These are phyloP conservation scores for Chrysolina oricalcia DNA, from an alignment of 2,888 invertebrate genomes.

Conservation along the genomic window DNA sequence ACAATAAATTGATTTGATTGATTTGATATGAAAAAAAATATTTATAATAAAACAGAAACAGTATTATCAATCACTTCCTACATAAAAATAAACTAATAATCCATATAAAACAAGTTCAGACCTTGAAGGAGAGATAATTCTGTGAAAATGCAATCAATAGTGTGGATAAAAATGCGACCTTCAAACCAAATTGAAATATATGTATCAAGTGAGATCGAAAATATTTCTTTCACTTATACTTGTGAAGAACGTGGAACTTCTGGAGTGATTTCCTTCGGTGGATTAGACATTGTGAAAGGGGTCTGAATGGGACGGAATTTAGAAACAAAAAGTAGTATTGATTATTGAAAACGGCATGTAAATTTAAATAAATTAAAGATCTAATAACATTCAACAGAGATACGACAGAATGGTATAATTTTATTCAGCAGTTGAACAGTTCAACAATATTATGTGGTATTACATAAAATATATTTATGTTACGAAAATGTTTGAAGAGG, in stretches of 20 bases:
- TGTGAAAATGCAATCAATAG: neutral
- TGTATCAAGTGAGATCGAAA: neutral
- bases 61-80: slow-evolving; percentile 1
- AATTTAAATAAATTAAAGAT: too few relatives aligned
- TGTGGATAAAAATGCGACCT: neutral
- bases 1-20: too few relatives aligned
- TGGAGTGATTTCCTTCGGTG: neutral
- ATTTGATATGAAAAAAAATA: too few relatives aligned
- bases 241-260: neutral
- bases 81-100: neutral
- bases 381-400: too few relatives aligned
- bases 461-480: too few relatives aligned
- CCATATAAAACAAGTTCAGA: slow-evolving; percentile 1
- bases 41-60: neutral
- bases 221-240: neutral
- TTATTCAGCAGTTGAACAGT: too few relatives aligned
- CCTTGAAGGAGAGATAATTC: slow-evolving; percentile 6
- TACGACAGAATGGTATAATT: too few relatives aligned
- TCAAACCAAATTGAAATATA: slow-evolving; percentile 1
- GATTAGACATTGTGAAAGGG: neutral
- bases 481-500: too few relatives aligned
- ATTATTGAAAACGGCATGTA: too few relatives aligned
- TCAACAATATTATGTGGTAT: too few relatives aligned
- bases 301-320: neutral
- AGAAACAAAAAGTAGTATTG: neutral